Percentiles rank a stretch among this genome's conserved stretches.
Evolutionary conservation across 2,797 vertebrate genomes (phyloP).

Genomic region (Gymnoscopelus braueri): DNA sequence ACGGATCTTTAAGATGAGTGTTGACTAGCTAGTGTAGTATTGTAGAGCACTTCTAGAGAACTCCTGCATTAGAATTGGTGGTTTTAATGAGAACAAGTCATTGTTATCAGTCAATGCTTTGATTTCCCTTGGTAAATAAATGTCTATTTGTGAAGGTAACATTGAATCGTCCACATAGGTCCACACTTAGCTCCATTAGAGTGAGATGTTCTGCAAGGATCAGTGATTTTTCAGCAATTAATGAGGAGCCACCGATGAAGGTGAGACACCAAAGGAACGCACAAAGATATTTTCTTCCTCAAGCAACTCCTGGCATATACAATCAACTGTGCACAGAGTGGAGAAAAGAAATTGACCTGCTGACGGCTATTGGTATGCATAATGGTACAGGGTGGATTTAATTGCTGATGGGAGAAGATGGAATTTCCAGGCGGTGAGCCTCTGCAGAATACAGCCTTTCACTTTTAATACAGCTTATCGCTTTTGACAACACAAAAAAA

Average conservation of each 20-base stretch:
- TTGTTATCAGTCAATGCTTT: not conserved
- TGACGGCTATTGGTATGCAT: conserved; percentile 57
- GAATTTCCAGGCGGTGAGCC: conserved; percentile 39
- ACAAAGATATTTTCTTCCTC: conserved; percentile 69
- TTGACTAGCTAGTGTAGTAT: too few relatives aligned
- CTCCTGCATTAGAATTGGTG: conserved; percentile 19
- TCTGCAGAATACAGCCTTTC: conserved; percentile 47
- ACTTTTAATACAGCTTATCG: conserved; percentile 29
- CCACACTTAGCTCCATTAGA: conserved; percentile 17
- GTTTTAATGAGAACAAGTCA: conserved; percentile 25
- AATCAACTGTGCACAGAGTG: conserved; percentile 34
- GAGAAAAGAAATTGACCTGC: conserved; percentile 48
- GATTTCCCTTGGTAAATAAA: conserved; percentile 1
- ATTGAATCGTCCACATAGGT: conserved; percentile 18
- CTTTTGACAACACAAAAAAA: conserved; percentile 15
- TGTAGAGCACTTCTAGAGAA: too few relatives aligned
- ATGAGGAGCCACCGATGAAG: conserved; percentile 39
- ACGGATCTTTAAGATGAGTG: too few relatives aligned
- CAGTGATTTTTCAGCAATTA: conserved; percentile 22
- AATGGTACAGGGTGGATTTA: conserved; percentile 33
- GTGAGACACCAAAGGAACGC: conserved; percentile 37
- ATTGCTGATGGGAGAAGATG: conserved; percentile 52
- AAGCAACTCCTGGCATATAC: conserved; percentile 28
- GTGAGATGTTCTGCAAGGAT: conserved; percentile 34
- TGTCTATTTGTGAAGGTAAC: conserved; percentile 15